A percentile compares a stretch with the other conserved stretches of the same genome.
Evolutionary conservation across 2,797 vertebrate genomes (phyloP).

Genomic region (Hyperoplus immaculatus): DNA sequence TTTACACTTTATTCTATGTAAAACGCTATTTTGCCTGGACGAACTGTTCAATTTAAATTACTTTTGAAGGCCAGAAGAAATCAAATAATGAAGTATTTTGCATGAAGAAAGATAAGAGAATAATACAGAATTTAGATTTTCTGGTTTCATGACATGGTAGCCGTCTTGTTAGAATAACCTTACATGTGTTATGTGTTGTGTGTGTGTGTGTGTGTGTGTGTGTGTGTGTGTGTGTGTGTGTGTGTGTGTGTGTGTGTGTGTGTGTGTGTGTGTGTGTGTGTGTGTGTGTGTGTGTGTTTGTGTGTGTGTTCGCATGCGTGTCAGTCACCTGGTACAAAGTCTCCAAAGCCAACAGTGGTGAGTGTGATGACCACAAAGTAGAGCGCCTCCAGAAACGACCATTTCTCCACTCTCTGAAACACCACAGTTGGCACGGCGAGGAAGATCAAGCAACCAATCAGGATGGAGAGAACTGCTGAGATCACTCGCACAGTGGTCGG

Average conservation of each 20-base stretch:
- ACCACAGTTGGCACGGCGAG: conserved; percentile 90
- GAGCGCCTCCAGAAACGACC: conserved; percentile 89
- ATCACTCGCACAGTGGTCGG: conserved; percentile 89
- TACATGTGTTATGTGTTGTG: too few species aligned
- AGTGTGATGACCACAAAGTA: conserved; percentile 96
- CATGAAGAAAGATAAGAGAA: not conserved
- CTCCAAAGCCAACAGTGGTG: conserved; percentile 94
- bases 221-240: not conserved
- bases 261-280: not conserved
- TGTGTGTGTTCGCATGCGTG: conserved; percentile 3
- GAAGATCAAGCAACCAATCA: conserved; percentile 93
- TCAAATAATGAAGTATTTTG: too few species aligned
- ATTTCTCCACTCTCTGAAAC: conserved; percentile 90
- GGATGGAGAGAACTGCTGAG: conserved; percentile 92
- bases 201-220: too few species aligned
- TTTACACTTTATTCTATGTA: too few species aligned
- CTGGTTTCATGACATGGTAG: too few species aligned
- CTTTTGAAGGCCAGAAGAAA: too few species aligned
- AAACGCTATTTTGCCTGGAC: too few species aligned
- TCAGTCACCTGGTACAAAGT: conserved; percentile 89
- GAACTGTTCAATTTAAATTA: too few species aligned
- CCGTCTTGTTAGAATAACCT: too few species aligned
- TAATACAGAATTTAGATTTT: not conserved
- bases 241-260: not conserved
- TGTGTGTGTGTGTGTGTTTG: not conserved